Conservation (phyloP, 2,888 invertebrate species). For the Colostygia pectinataria region DNA sequence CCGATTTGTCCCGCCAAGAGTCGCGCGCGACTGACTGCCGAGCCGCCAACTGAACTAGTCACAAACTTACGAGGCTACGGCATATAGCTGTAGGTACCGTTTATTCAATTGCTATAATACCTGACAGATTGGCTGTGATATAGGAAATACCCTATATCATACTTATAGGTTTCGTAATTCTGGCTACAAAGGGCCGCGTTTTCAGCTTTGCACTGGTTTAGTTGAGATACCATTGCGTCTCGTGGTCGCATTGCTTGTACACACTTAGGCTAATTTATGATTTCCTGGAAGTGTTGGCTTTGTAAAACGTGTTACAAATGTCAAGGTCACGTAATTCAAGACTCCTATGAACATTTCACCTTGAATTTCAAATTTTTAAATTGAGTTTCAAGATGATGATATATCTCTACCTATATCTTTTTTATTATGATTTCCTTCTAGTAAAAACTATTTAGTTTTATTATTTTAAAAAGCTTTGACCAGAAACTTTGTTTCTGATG, state of each 20-base stretch:
- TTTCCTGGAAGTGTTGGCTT: conserved; percentile 9
- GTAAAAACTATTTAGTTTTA: too few relatives aligned
- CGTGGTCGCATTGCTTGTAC: neutral
- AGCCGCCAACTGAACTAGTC: conserved; percentile 24
- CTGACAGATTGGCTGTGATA: conserved; percentile 60
- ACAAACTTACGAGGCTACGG: neutral
- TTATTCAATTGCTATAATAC: conserved; percentile 74
- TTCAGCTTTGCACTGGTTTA: conserved; percentile 12
- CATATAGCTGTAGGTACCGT: too few relatives aligned
- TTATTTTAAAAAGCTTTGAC: too few relatives aligned
- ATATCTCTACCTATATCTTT: too few relatives aligned
- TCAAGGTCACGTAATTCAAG: conserved; percentile 9
- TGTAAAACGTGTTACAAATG: conserved; percentile 5
- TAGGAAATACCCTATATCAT: conserved; percentile 43
- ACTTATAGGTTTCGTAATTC: conserved; percentile 35
- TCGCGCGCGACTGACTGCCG: conserved; percentile 45
- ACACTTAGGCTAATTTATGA: conserved; percentile 7
- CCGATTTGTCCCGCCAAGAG: conserved; percentile 53
- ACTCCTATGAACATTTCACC: too few relatives aligned
- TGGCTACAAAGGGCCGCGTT: neutral
- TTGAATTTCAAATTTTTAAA: too few relatives aligned
- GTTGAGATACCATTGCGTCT: neutral
- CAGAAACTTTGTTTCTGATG: too few relatives aligned
- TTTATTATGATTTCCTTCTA: too few relatives aligned
- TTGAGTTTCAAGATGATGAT: too few relatives aligned